A percentile compares a stretch with the other conserved stretches of the same genome.
phyloP scores from a whole-genome alignment of 2,797 vertebrate genomes.

The Dallia pectoralis region DNA sequence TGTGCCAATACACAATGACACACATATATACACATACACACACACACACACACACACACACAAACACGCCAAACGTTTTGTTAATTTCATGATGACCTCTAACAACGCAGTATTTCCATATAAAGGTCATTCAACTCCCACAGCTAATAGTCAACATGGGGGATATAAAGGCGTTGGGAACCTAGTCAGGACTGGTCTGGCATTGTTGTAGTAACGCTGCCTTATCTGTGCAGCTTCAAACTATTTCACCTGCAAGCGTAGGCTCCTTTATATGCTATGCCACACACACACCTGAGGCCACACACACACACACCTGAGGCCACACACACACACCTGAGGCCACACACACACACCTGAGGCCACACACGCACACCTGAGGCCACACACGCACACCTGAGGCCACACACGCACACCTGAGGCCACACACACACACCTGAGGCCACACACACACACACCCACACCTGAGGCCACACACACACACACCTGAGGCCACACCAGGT shows the following conservation, averaged over 20 bases:
- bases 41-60: constrained; percentile 5
- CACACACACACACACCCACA: too few species aligned
- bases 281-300: not conserved
- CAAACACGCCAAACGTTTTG: not conserved
- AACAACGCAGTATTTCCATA: not conserved
- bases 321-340: too few species aligned
- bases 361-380: not conserved
- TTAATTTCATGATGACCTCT: constrained; percentile 19
- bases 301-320: too few species aligned
- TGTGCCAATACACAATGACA: not conserved
- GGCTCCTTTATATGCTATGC: not conserved
- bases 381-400: not conserved
- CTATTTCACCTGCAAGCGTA: not conserved
- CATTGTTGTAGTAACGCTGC: not conserved
- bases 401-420: constrained; percentile 26
- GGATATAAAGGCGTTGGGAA: not conserved
- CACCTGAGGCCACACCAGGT: too few species aligned
- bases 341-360: too few species aligned
- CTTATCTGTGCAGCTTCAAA: constrained; percentile 1
- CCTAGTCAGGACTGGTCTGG: not conserved
- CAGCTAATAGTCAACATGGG: constrained; percentile 41
- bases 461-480: too few species aligned
- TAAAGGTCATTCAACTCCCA: constrained; percentile 39
- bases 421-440: too few species aligned
- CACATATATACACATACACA: not conserved